Conservation (phyloP, 2,797 vertebrate genomes). For the Schizopygopsis malacanthus region DNA sequence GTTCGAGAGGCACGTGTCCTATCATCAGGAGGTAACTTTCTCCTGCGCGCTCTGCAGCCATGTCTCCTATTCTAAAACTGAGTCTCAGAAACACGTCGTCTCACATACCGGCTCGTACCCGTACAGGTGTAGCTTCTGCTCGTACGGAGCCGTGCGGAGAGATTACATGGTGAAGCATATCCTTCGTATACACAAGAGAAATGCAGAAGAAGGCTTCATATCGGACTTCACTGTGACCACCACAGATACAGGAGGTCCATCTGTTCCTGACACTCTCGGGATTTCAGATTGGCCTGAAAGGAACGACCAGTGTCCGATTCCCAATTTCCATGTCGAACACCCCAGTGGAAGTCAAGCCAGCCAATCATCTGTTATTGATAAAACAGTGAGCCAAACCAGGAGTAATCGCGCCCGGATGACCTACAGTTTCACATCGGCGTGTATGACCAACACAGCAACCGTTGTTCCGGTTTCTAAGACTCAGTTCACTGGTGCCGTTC, state of each 20-base stretch:
- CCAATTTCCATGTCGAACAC: neutral
- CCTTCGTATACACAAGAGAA: slow-evolving; percentile 80
- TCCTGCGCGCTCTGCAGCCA: slow-evolving; percentile 89
- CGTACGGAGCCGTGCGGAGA: slow-evolving; percentile 89
- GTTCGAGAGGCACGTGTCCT: slow-evolving; percentile 84
- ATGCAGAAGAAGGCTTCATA: slow-evolving; percentile 55
- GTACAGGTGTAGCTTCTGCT: slow-evolving; percentile 89
- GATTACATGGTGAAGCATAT: slow-evolving; percentile 93
- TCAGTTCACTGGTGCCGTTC: neutral
- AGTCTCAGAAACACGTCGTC: slow-evolving; percentile 89
- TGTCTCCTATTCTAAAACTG: slow-evolving; percentile 87
- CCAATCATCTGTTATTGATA: slow-evolving; percentile 12
- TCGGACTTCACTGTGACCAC: neutral
- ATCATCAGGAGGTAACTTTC: slow-evolving; percentile 88
- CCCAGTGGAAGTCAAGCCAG: slow-evolving; percentile 22
- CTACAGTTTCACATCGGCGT: neutral
- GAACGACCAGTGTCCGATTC: slow-evolving; percentile 17
- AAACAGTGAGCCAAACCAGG: slow-evolving; percentile 2
- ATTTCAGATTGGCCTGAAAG: slow-evolving; percentile 37
- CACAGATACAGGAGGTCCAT: neutral
- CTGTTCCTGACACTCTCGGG: slow-evolving; percentile 41
- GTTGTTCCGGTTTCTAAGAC: slow-evolving; percentile 11
- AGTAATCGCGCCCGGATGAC: slow-evolving; percentile 5
- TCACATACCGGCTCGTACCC: slow-evolving; percentile 87
- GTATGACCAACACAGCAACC: slow-evolving; percentile 7